Percentiles rank a stretch among this genome's conserved stretches.
Evolutionary conservation across 2,797 vertebrate species (phyloP).

Genomic region (Aldrovandia affinis): DNA sequence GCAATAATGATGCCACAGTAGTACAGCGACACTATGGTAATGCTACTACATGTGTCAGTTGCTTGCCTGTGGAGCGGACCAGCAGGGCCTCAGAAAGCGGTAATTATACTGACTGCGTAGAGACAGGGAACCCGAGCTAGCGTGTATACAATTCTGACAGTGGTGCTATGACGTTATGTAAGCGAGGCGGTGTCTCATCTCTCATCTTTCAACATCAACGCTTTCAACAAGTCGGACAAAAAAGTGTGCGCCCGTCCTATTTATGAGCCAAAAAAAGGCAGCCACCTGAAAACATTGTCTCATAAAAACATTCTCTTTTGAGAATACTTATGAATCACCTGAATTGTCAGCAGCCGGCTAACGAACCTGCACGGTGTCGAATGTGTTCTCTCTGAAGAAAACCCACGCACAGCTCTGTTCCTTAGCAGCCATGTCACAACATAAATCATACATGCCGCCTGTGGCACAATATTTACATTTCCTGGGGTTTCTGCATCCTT

Average conservation of each 20-base stretch:
- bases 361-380: not conserved
- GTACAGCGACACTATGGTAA: not conserved
- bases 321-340: not conserved
- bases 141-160: not conserved
- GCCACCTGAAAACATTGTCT: not conserved
- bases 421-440: not conserved
- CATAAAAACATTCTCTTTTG: not conserved
- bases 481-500: not conserved
- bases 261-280: not conserved
- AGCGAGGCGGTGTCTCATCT: not conserved
- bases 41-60: not conserved
- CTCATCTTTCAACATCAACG: not conserved
- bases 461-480: not conserved
- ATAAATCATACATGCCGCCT: not conserved
- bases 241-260: not conserved
- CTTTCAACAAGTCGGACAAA: not conserved
- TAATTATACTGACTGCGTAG: not conserved
- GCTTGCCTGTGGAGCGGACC: not conserved
- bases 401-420: not conserved
- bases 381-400: not conserved
- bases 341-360: not conserved
- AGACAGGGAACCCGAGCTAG: not conserved
- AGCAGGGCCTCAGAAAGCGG: not conserved
- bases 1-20: not conserved
- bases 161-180: not conserved